Conservation (phyloP, 2,888 invertebrate genomes). For the Phorcus lineatus region DNA sequence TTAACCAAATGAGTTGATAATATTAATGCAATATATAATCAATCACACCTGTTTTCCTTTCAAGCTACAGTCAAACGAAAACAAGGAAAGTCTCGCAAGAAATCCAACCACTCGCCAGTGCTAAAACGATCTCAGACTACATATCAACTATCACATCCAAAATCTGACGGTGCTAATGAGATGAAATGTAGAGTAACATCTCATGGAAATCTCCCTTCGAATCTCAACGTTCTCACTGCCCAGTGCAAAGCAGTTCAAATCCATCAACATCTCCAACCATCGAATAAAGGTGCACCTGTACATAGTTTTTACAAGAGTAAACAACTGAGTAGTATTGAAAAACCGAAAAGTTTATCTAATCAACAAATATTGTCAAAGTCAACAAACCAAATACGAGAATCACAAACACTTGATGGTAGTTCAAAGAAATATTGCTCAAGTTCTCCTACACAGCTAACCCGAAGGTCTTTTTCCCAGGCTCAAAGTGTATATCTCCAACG, state of each 20-base stretch:
- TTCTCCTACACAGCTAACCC: not conserved
- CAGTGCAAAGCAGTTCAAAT: not conserved
- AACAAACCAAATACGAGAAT: not conserved
- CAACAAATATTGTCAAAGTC: not conserved
- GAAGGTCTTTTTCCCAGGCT: conserved; percentile 5
- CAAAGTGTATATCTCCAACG: conserved; percentile 26
- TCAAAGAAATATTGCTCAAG: not conserved
- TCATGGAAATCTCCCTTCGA: not conserved
- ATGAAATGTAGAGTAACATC: not conserved
- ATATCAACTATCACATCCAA: not conserved
- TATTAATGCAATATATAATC: no score
- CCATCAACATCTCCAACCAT: not conserved
- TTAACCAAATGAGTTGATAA: no score
- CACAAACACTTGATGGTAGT: not conserved
- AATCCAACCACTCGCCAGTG: not conserved
- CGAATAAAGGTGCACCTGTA: not conserved
- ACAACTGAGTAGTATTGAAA: not conserved
- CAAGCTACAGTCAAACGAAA: not conserved
- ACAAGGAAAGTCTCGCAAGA: not conserved
- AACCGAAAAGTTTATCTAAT: not conserved
- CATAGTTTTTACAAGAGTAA: not conserved
- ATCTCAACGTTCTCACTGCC: not conserved
- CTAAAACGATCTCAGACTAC: not conserved
- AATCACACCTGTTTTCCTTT: no score
- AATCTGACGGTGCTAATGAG: not conserved